Percentiles rank a stretch among this genome's conserved stretches.
These are phyloP conservation scores for Suncus etruscus DNA, from an alignment of 2,113 vertebrate genomes.

Conservation along the genomic window DNA sequence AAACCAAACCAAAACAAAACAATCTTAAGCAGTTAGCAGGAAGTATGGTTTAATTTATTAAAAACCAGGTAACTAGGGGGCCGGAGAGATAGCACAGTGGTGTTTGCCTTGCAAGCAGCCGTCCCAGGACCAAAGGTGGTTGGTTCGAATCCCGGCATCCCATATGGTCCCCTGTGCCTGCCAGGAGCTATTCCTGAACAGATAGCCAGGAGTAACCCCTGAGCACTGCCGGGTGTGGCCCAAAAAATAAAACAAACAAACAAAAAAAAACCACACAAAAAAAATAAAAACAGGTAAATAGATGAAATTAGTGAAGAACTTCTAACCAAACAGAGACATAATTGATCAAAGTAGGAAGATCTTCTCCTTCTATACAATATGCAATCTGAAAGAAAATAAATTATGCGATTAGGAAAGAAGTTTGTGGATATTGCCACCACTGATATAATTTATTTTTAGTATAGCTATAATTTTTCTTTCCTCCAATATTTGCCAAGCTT, in stretches of 20 bases:
- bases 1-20: no score
- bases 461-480: background rate
- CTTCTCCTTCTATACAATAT: background rate
- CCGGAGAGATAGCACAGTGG: no score
- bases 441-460: background rate
- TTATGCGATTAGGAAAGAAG: background rate
- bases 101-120: no score
- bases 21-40: constrained; percentile 24
- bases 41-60: constrained; percentile 29
- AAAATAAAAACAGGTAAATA: background rate
- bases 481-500: background rate
- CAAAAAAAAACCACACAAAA: no score
- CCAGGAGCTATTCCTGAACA: no score
- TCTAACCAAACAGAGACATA: background rate
- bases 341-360: background rate
- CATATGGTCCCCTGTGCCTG: no score
- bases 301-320: background rate
- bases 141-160: no score
- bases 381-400: background rate
- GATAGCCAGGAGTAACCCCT: no score
- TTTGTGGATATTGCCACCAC: background rate
- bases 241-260: no score
- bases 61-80: no score
- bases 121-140: no score
- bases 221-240: no score